Evolutionary conservation across 1,140 invertebrate genomes (phyloP).

Genomic region (Drosophila mayri): DNA sequence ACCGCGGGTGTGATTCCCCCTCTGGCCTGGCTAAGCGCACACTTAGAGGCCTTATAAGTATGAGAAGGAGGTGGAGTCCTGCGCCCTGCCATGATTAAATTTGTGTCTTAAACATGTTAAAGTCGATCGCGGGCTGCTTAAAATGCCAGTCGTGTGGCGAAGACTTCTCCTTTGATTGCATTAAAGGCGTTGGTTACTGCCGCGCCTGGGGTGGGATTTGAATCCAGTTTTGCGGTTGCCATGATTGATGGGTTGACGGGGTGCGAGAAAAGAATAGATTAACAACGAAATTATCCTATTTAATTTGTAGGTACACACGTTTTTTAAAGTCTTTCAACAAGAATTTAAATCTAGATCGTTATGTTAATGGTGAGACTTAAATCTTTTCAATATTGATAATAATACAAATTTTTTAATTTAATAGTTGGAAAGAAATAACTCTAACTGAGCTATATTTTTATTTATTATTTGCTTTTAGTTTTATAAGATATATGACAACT

Average conservation of each 20-base stretch:
- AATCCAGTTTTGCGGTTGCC: constrained; percentile 60
- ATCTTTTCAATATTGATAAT: not conserved
- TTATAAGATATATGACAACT: not conserved
- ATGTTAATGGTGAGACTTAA: not conserved
- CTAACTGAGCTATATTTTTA: no score
- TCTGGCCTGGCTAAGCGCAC: constrained; percentile 32
- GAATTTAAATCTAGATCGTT: not conserved
- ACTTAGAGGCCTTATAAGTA: constrained; percentile 28
- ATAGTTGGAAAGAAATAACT: no score
- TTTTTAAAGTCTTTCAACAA: not conserved
- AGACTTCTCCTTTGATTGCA: constrained; percentile 57
- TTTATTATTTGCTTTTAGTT: not conserved
- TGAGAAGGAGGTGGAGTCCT: not conserved
- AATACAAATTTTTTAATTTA: no score
- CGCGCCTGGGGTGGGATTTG: constrained; percentile 41
- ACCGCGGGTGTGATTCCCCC: constrained; percentile 74
- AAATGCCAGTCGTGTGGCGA: constrained; percentile 64
- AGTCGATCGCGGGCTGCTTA: constrained; percentile 62
- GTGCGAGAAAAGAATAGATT: constrained; percentile 7
- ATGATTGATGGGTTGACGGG: constrained; percentile 30
- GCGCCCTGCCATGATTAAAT: constrained; percentile 68
- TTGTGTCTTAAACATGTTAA: constrained; percentile 73
- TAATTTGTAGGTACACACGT: constrained; percentile 1
- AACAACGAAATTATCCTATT: constrained; percentile 13
- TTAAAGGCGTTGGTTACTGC: constrained; percentile 43